Evolutionary conservation across 2,888 invertebrate species (phyloP).

Genomic region (Tupiocoris notatus): DNA sequence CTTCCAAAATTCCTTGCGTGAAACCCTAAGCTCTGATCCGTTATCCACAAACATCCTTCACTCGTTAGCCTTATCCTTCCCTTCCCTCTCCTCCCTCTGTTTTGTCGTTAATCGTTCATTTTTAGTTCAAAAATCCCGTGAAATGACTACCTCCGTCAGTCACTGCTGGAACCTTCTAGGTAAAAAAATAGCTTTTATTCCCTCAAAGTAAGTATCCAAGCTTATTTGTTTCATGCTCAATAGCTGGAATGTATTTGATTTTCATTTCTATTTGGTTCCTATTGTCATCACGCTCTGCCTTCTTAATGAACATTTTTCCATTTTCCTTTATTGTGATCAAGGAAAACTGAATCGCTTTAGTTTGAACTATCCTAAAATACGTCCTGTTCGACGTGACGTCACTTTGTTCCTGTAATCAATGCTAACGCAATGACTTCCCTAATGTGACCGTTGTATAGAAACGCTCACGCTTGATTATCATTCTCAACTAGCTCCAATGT

Average conservation of each 20-base stretch:
- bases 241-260: constrained; percentile 2
- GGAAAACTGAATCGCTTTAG: too few species aligned
- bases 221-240: neutral
- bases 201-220: neutral
- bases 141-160: constrained; percentile 23
- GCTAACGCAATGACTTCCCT: too few species aligned
- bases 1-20: neutral
- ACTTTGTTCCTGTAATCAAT: too few species aligned
- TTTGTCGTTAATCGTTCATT: constrained; percentile 15
- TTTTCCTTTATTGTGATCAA: too few species aligned
- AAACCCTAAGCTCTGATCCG: too few species aligned
- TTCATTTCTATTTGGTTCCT: neutral
- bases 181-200: constrained; percentile 2
- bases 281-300: constrained; percentile 16
- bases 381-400: too few species aligned
- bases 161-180: constrained; percentile 23
- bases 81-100: constrained; percentile 1
- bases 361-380: too few species aligned
- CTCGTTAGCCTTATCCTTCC: neutral
- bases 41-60: too few species aligned
- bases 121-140: constrained; percentile 16
- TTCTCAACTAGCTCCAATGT: too few species aligned
- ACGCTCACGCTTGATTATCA: too few species aligned
- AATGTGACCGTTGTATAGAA: too few species aligned
- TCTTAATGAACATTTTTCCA: too few species aligned